Evolutionary conservation across 2,888 invertebrate species (phyloP).

Genomic region (Chouioia cunea): DNA sequence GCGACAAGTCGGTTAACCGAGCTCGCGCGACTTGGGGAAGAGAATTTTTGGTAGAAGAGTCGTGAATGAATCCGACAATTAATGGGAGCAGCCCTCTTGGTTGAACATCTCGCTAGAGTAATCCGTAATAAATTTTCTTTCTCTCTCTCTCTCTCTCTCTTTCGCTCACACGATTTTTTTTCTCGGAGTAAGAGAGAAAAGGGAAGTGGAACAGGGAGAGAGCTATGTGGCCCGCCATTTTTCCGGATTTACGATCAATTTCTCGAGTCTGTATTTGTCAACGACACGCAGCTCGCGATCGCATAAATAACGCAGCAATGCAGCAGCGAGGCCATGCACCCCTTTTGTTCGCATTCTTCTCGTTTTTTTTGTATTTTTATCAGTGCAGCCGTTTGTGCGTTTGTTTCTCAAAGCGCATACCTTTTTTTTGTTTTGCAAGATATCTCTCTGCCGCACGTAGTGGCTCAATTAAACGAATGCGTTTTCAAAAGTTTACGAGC

Average conservation of each 20-base stretch:
- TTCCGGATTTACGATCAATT: slow-evolving; percentile 44
- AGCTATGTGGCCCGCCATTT: slow-evolving; percentile 27
- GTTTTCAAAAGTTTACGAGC: no score
- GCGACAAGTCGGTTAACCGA: no score
- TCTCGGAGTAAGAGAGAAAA: no score
- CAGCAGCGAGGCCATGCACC: no score
- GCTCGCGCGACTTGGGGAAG: no score
- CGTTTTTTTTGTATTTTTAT: slow-evolving; percentile 4
- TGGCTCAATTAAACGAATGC: slow-evolving; percentile 3
- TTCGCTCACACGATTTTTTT: no score
- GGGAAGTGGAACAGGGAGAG: no score
- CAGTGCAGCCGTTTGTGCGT: not conserved
- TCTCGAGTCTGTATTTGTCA: slow-evolving; percentile 36
- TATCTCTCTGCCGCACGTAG: not conserved
- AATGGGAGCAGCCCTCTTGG: slow-evolving; percentile 3
- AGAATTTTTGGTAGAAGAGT: no score
- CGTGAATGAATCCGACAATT: slow-evolving; percentile 24
- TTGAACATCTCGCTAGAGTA: slow-evolving; percentile 14
- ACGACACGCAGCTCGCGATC: slow-evolving; percentile 16
- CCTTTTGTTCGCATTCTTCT: no score
- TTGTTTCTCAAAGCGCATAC: no score
- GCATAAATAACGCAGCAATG: slow-evolving; percentile 36
- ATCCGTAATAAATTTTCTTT: slow-evolving; percentile 29
- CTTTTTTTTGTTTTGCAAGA: not conserved
- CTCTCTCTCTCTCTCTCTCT: not conserved